A percentile compares a stretch with the other conserved stretches of the same genome.
Conservation (phyloP, 1,140 invertebrate species). For the Pectinophora gossypiella region DNA sequence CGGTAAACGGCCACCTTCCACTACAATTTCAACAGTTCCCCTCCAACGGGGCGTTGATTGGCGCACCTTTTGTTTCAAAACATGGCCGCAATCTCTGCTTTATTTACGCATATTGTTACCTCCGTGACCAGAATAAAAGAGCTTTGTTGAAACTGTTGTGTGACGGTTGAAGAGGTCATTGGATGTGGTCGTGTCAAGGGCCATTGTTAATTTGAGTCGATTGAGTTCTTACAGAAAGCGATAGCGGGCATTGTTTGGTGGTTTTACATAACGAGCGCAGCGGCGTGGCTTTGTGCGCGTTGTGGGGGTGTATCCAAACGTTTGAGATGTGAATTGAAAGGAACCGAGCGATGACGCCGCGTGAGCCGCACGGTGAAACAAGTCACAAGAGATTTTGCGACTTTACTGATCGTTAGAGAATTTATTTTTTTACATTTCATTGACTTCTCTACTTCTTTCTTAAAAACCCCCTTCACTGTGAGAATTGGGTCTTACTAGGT, state of each 20-base stretch:
- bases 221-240: constrained; percentile 67
- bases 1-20: too few species aligned
- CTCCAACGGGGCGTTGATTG: constrained; percentile 18
- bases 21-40: background rate
- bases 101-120: constrained; percentile 16
- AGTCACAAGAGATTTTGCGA: constrained; percentile 20
- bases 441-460: too few species aligned
- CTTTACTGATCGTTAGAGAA: too few species aligned
- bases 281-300: constrained; percentile 46
- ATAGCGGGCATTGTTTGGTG: constrained; percentile 65
- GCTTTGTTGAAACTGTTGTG: constrained; percentile 1
- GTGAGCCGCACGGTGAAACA: constrained; percentile 28
- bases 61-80: constrained; percentile 32
- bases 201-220: constrained; percentile 69
- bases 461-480: too few species aligned
- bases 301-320: constrained; percentile 62
- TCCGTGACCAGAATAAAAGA: constrained; percentile 1
- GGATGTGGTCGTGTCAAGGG: constrained; percentile 36
- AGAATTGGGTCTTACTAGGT: too few species aligned
- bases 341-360: constrained; percentile 65
- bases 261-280: constrained; percentile 71
- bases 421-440: too few species aligned
- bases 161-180: constrained; percentile 19
- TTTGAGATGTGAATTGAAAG: constrained; percentile 65
- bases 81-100: constrained; percentile 8